Base-by-base conservation (phyloP, 2,888 invertebrate genomes). In the Mimachlamys varia region DNA sequence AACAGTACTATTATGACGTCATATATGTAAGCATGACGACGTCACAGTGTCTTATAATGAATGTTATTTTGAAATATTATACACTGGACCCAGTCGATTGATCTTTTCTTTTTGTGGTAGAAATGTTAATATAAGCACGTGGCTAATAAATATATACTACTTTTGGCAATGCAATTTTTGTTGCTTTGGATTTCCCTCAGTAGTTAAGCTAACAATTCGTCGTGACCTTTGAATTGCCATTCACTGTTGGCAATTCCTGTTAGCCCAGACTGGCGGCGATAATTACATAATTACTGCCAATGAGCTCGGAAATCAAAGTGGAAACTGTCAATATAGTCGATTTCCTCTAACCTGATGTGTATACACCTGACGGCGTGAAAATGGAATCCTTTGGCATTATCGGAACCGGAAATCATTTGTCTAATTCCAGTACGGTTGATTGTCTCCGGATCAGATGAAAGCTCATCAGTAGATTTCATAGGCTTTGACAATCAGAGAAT, bases 371-470 rank as follows among this genome's bases (percentile, higher is more conserved):
- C 44, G 44, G 44, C 12, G 53, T 53, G n/a, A 44, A 44, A 62
- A 62, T 62, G 0, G 17, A 22, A 62, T 62, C 62, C 7, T 22
- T 62, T 62, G 17, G 62, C 17, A 62, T 76, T 12, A 76, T 76
- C 76, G 76, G 76, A 76, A 27, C 76, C 76, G 76, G 76, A 33
- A 76, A 76, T 76, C 76, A 27, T 76, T 27, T 76, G 76, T 76
- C 76, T 76, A 76, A 76, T 76, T 76, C 33, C 7, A 15, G 33
- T 27, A 76, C 33, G 15, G 76, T 12, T 62, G 1, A 33, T 27
- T 76, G 12, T 4, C 33, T 7, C 33, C 27, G 76, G 27, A 76
- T 76, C 33, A 76, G 76, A 76, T 33, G 58, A 58, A 58, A 58
- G 58, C 58, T 53, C 53, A 22, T 58, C 58, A 22, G 0, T 58